phyloP scores from a whole-genome alignment of 1,140 invertebrate genomes.

The Bombus waltoni region DNA sequence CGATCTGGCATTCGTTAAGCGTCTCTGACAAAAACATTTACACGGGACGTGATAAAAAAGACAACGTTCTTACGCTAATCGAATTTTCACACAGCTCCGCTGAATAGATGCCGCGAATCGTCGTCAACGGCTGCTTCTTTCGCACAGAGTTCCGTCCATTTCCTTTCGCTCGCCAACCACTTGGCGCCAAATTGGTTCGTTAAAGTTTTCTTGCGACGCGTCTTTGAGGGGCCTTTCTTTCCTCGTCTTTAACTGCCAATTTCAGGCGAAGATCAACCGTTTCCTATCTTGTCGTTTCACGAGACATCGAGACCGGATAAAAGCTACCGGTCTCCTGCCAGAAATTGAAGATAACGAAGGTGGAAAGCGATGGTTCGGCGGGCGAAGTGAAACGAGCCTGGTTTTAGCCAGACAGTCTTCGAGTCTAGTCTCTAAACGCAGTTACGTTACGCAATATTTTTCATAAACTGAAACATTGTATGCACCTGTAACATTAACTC shows the following conservation, averaged over 20 bases:
- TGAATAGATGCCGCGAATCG: conserved; percentile 34
- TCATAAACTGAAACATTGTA: too few relatives aligned
- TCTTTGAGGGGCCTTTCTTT: neutral
- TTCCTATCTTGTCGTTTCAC: neutral
- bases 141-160: conserved; percentile 9
- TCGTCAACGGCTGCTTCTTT: conserved; percentile 10
- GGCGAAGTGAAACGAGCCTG: neutral
- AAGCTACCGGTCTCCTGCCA: neutral
- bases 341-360: neutral
- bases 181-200: conserved; percentile 58
- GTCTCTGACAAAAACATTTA: conserved; percentile 24
- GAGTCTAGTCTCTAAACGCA: too few relatives aligned
- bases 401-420: neutral
- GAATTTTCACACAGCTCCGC: conserved; percentile 51
- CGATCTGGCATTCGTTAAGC: neutral
- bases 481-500: too few relatives aligned
- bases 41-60: neutral
- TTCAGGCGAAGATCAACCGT: neutral
- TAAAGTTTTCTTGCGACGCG: conserved; percentile 46
- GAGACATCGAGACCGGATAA: neutral
- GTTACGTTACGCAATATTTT: too few relatives aligned
- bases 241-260: neutral
- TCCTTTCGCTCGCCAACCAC: conserved; percentile 30
- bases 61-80: conserved; percentile 50
- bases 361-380: neutral